Base-by-base conservation (phyloP, 2,113 vertebrate species). In the Synodontis membranacea region DNA sequence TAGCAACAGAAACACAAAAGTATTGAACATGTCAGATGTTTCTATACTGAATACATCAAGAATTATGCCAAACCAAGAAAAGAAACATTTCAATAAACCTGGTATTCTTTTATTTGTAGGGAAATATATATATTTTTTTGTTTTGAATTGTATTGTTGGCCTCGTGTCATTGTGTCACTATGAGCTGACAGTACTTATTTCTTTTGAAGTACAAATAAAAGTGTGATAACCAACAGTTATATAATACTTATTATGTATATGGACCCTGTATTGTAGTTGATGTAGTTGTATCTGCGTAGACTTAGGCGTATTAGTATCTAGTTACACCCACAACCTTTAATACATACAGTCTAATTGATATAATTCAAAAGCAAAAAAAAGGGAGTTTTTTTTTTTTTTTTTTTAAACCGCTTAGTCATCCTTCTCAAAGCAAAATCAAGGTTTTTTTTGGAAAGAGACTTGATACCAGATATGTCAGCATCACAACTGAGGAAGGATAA, bases 371-470 rank as follows among this genome's bases (percentile, higher is more conserved):
- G 21, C 50, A 84, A 68, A 25, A 46, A 34, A 23, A 23, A 9
- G 50, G 44, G 2, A 0, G 0, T 28, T 84, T 66, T 42, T 72
- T 25, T 5, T 14, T 52, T 14, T 12, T 52, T 28, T 28, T 39
- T 60, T 70, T 23, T 46, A 68, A 72, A 82, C 21, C 50, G 74
- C 70, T 85, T 80, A 80, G 60, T 88, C 86, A 88, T 86, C 46
- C 46, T 25, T 86, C 5, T 89, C 84, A 89, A 64, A 74, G 28
- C 44, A 81, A 86, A 62, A 64, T 39, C 42, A 15, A 6, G 1
- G 48, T 52, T 87, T 84, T 84, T 60, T 68, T 62, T 79, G 34
- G 86, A 66, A 80, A n/a, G 10, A 83, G 56, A 37, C 31, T 66
- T 66, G 74, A 75, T 64, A 84, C 25, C 75, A 86, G 54, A 87